Conservation (phyloP, 1,140 invertebrate genomes). For the Drosophila sp. region DNA sequence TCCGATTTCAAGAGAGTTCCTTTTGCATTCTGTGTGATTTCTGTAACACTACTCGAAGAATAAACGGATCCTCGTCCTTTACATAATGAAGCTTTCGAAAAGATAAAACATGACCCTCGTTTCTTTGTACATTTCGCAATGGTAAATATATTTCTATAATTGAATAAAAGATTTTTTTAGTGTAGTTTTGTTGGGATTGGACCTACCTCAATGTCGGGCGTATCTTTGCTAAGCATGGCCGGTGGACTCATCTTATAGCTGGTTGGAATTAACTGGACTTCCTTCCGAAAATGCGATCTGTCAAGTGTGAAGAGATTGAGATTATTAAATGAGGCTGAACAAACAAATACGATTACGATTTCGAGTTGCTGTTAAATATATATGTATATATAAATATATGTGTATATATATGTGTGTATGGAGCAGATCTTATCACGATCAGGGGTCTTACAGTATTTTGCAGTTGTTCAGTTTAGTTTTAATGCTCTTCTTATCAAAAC, state of each 20-base stretch:
- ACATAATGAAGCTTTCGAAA: too few species aligned
- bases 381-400: neutral
- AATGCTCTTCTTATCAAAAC: conserved; percentile 26
- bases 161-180: conserved; percentile 5
- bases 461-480: neutral
- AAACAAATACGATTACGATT: neutral
- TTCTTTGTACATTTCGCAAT: too few species aligned
- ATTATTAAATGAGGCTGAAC: conserved; percentile 4
- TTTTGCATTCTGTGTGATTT: too few species aligned
- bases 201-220: conserved; percentile 90
- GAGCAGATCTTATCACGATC: conserved; percentile 30
- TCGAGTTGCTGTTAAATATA: neutral
- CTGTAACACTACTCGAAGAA: too few species aligned
- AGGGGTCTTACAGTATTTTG: conserved; percentile 23
- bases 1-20: too few species aligned
- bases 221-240: conserved; percentile 87
- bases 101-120: too few species aligned
- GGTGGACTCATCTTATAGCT: conserved; percentile 80
- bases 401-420: conserved; percentile 6
- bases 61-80: too few species aligned
- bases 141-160: neutral
- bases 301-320: conserved; percentile 1
- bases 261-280: conserved; percentile 10
- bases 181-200: neutral
- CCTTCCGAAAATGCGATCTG: conserved; percentile 3